Evolutionary conservation across 2,797 vertebrate genomes (phyloP).

Genomic region (Discoglossus pictus): DNA sequence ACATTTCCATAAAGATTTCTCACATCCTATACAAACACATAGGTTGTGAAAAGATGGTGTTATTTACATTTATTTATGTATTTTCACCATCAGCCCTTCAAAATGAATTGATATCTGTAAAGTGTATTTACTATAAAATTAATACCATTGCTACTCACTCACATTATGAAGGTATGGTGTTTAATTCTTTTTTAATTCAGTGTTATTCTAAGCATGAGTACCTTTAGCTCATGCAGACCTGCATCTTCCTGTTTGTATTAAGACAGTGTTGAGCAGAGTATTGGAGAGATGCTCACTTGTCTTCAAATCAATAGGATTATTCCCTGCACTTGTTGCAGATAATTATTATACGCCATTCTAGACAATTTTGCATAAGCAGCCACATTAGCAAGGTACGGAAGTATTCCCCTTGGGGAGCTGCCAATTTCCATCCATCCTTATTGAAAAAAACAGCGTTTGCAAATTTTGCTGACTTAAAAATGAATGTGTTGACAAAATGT

Average conservation of each 20-base stretch:
- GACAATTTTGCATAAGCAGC: constrained; percentile 39
- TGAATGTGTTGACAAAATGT: constrained; percentile 37
- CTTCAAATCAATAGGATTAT: constrained; percentile 27
- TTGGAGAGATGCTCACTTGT: constrained; percentile 14
- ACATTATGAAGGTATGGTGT: too few relatives aligned
- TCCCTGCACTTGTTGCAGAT: constrained; percentile 23
- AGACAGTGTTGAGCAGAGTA: not conserved
- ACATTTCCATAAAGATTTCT: too few relatives aligned
- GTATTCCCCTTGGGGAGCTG: constrained; percentile 24
- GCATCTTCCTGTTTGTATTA: not conserved
- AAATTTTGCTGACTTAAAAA: constrained; percentile 30
- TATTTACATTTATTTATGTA: too few relatives aligned
- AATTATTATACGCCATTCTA: constrained; percentile 35
- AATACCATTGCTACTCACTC: too few relatives aligned
- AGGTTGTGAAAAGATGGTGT: too few relatives aligned
- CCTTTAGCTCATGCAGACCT: too few relatives aligned
- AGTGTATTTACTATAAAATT: too few relatives aligned
- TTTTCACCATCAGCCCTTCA: too few relatives aligned
- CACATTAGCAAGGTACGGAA: constrained; percentile 19
- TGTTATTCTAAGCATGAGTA: too few relatives aligned
- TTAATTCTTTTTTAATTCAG: too few relatives aligned
- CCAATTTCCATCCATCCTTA: constrained; percentile 19
- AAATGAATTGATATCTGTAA: too few relatives aligned
- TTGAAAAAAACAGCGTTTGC: constrained; percentile 33
- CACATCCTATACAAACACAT: too few relatives aligned